A percentile compares a stretch with the other conserved stretches of the same genome.
Conservation (phyloP, 2,888 invertebrate species). For the Cryptus viduatorius region DNA sequence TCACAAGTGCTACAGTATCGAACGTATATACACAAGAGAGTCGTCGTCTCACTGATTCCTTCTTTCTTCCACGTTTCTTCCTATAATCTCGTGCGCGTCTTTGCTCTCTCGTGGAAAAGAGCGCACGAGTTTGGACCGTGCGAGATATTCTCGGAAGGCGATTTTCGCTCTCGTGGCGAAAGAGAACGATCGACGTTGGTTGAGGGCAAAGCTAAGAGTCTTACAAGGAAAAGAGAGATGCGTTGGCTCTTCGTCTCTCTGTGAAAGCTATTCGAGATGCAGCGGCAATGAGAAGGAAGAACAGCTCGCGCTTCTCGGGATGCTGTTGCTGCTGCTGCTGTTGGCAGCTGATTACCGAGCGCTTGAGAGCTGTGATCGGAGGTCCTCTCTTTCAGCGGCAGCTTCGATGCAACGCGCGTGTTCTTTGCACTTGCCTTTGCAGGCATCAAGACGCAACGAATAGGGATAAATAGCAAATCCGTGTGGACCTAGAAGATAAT, state of each 20-base stretch:
- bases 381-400: slow-evolving; percentile 32
- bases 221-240: slow-evolving; percentile 8
- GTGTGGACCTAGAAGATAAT: neutral
- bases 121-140: slow-evolving; percentile 21
- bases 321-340: slow-evolving; percentile 49
- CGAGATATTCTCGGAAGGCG: slow-evolving; percentile 78
- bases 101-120: slow-evolving; percentile 30
- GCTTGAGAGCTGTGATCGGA: slow-evolving; percentile 70
- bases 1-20: slow-evolving; percentile 53
- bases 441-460: neutral
- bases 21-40: slow-evolving; percentile 44
- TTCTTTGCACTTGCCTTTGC: neutral
- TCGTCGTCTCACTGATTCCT: slow-evolving; percentile 12
- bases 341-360: slow-evolving; percentile 77
- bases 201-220: slow-evolving; percentile 34
- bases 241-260: neutral
- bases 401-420: neutral
- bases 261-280: neutral
- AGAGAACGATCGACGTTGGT: slow-evolving; percentile 40
- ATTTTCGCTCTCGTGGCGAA: slow-evolving; percentile 76
- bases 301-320: slow-evolving; percentile 51
- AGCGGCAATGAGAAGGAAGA: slow-evolving; percentile 57
- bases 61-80: slow-evolving; percentile 59
- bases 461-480: slow-evolving; percentile 10
- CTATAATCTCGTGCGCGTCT: slow-evolving; percentile 75